Conservation (phyloP, 2,113 vertebrate species). For the Sylvicapra grimmia region DNA sequence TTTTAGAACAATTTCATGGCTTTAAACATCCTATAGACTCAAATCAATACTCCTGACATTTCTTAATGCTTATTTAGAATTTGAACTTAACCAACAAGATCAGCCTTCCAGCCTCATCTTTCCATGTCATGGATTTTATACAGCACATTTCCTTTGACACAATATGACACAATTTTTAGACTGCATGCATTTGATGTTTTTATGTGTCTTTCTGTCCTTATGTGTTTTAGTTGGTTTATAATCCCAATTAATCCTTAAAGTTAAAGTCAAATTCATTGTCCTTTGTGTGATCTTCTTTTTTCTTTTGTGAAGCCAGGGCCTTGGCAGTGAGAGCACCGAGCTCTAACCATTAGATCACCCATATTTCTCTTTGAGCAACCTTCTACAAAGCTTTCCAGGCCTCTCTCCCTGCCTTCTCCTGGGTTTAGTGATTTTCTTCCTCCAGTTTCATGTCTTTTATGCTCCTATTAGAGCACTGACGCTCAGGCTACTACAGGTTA, state of each 20-base stretch:
- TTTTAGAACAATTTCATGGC: not conserved
- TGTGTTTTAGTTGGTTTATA: not conserved
- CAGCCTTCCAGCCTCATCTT: not conserved
- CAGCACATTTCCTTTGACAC: not conserved
- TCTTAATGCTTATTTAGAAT: not conserved
- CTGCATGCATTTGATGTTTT: not conserved
- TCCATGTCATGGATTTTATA: not conserved
- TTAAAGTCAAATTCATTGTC: not conserved
- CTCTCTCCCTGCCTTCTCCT: not conserved
- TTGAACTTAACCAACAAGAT: not conserved
- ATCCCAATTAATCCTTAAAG: not conserved
- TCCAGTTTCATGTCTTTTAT: not conserved
- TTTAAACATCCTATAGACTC: not conserved
- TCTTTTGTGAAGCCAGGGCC: not conserved
- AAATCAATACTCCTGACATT: not conserved
- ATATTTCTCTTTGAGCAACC: not conserved
- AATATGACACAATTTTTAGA: not conserved
- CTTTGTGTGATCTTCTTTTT: not conserved
- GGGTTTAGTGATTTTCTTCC: not conserved
- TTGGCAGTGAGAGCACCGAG: not conserved
- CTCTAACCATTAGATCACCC: not conserved
- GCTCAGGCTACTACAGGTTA: not conserved
- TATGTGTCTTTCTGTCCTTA: not conserved
- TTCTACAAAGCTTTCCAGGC: not conserved
- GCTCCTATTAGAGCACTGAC: not conserved